Conservation (phyloP, 2,113 vertebrate genomes). For the Paedocypris sp. region DNA sequence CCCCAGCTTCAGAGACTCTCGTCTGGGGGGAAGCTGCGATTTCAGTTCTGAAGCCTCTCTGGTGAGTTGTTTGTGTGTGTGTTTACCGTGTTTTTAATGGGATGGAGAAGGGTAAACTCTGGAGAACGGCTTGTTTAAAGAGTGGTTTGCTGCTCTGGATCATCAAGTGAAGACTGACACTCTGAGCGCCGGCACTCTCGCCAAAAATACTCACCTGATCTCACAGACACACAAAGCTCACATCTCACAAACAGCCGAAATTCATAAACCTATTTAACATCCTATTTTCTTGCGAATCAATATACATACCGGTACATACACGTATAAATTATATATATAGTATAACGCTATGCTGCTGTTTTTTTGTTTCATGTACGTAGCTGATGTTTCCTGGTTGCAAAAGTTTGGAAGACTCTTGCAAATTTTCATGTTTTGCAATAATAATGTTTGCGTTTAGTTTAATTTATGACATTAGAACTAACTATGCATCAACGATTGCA, state of each 20-base stretch:
- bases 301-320: no score
- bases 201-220: conserved; percentile 62
- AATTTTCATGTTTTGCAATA: no score
- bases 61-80: background rate
- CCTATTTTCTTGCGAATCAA: no score
- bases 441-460: no score
- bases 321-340: no score
- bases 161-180: conserved; percentile 62
- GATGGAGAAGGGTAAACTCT: conserved; percentile 65
- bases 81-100: conserved; percentile 59
- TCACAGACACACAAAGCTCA: conserved; percentile 12
- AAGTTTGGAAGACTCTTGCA: no score
- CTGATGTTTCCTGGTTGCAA: no score
- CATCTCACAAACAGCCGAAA: background rate
- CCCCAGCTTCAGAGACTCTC: conserved; percentile 59
- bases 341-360: no score
- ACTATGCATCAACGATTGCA: no score
- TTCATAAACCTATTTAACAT: no score
- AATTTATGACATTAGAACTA: no score
- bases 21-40: conserved; percentile 37
- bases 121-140: conserved; percentile 54
- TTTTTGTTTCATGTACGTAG: no score
- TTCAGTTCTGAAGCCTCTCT: background rate
- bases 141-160: conserved; percentile 56
- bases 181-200: conserved; percentile 65